These are phyloP conservation scores for Caenorhabditis inopinata DNA, from an alignment of 1,140 invertebrate species.

Conservation along the genomic window DNA sequence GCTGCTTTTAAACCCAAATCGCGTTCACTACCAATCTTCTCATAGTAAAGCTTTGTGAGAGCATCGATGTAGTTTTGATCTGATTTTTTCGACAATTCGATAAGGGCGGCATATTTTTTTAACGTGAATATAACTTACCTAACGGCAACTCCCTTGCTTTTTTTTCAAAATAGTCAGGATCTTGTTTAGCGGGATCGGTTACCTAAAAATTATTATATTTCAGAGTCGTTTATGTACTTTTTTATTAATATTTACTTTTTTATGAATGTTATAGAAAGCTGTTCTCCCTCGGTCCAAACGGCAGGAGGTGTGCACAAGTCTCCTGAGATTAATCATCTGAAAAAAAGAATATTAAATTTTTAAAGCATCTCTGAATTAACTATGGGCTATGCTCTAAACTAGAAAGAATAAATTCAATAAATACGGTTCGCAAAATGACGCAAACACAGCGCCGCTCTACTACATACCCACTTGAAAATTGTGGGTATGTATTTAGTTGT, in stretches of 20 bases:
- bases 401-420: too few relatives aligned
- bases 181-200: slow-evolving; percentile 61
- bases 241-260: slow-evolving; percentile 52
- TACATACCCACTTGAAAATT: background rate
- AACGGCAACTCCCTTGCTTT: slow-evolving; percentile 56
- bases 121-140: slow-evolving; percentile 44
- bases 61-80: slow-evolving; percentile 63
- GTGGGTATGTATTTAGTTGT: too few relatives aligned
- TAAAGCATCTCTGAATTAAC: too few relatives aligned
- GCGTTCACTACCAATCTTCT: slow-evolving; percentile 61
- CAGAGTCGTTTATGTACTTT: background rate
- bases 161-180: slow-evolving; percentile 64
- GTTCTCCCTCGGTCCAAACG: slow-evolving; percentile 40
- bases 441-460: background rate
- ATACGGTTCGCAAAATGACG: background rate
- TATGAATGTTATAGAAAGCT: slow-evolving; percentile 59
- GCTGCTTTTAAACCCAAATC: slow-evolving; percentile 61
- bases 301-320: slow-evolving; percentile 23
- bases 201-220: slow-evolving; percentile 23
- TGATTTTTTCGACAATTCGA: slow-evolving; percentile 47
- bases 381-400: too few relatives aligned
- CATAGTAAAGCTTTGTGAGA: slow-evolving; percentile 56
- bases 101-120: background rate
- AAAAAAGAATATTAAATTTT: too few relatives aligned
- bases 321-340: slow-evolving; percentile 20